phyloP scores from a whole-genome alignment of 2,113 vertebrate genomes.

The Mustela nigripes region DNA sequence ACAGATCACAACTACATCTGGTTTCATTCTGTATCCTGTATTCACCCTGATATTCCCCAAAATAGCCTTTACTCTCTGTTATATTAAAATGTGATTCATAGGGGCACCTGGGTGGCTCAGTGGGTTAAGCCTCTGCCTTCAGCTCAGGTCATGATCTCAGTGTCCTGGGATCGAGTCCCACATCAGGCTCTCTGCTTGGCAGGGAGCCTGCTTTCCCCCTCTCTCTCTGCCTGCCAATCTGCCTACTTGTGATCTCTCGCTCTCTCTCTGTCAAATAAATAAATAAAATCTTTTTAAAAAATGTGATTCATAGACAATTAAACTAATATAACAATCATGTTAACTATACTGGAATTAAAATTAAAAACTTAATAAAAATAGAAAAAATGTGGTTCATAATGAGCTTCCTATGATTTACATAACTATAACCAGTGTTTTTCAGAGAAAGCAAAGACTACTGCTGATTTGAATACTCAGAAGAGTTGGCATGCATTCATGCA shows the following conservation, averaged over 20 bases:
- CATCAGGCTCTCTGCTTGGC: no score
- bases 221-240: no score
- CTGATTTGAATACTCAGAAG: not conserved
- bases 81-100: not conserved
- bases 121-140: no score
- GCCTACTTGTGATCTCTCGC: no score
- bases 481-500: not conserved
- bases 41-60: not conserved
- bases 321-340: not conserved
- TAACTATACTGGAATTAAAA: not conserved
- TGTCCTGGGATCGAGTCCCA: no score
- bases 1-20: not conserved
- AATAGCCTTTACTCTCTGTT: not conserved
- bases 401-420: not conserved
- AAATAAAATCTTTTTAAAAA: not conserved
- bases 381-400: not conserved
- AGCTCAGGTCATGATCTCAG: no score
- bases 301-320: not conserved
- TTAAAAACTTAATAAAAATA: not conserved
- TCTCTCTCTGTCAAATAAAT: no score
- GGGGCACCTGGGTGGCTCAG: no score
- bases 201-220: no score
- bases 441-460: not conserved
- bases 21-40: not conserved
- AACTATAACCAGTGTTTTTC: slow-evolving; percentile 26